A percentile compares a stretch with the other conserved stretches of the same genome.
These are phyloP conservation scores for Ctena decussata DNA, from an alignment of 2,888 invertebrate genomes.

Conservation along the genomic window DNA sequence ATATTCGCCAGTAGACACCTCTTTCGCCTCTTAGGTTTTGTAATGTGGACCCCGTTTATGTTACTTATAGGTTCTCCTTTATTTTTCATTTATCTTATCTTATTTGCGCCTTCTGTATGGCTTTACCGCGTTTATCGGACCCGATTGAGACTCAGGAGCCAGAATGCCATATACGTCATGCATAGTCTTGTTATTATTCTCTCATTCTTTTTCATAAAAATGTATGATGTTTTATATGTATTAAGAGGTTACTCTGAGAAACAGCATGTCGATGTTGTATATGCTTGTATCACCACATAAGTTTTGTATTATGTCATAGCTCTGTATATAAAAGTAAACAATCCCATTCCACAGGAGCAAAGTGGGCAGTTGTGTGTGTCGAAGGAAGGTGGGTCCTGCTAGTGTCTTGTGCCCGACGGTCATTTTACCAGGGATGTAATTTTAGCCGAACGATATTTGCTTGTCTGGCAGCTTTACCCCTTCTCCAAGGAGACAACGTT, in stretches of 20 bases:
- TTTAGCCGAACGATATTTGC: too few species aligned
- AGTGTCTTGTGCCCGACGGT: too few species aligned
- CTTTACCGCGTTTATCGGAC: neutral
- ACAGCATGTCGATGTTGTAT: neutral
- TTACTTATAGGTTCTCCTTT: neutral
- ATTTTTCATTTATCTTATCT: neutral
- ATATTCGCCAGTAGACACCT: neutral
- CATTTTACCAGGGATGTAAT: too few species aligned
- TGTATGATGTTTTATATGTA: neutral
- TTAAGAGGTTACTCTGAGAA: neutral
- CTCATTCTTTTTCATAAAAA: neutral
- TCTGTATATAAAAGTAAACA: neutral
- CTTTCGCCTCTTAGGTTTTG: neutral
- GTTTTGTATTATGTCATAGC: neutral
- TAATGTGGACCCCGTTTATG: neutral
- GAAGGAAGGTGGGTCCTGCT: too few species aligned
- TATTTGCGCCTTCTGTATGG: neutral
- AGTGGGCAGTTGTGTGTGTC: too few species aligned
- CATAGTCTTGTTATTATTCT: neutral
- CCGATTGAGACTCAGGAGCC: neutral
- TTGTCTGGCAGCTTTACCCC: too few species aligned
- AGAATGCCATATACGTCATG: neutral
- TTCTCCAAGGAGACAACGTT: too few species aligned
- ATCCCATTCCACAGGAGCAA: too few species aligned
- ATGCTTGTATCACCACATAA: neutral